A percentile compares a stretch with the other conserved stretches of the same genome.
Conservation (phyloP, 1,140 invertebrate genomes). For the Ips typographus region DNA sequence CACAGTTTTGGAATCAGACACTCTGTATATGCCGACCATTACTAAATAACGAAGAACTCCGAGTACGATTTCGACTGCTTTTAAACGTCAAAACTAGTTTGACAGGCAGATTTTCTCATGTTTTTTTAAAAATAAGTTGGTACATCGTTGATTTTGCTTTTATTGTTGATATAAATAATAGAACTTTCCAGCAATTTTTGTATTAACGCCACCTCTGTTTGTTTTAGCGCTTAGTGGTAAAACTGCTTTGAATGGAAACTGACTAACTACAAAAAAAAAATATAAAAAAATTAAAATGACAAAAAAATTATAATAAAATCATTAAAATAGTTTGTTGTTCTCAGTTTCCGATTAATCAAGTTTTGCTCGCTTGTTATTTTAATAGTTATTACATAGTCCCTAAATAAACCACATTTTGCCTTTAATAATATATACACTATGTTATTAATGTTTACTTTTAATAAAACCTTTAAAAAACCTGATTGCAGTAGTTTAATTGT, state of each 20-base stretch:
- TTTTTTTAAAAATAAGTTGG: conserved; percentile 22
- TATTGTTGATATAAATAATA: conserved; percentile 2
- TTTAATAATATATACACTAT: background rate
- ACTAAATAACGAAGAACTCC: conserved; percentile 47
- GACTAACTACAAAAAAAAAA: conserved; percentile 4
- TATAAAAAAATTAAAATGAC: conserved; percentile 4
- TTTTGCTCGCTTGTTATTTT: background rate
- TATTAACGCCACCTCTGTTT: conserved; percentile 11
- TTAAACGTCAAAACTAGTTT: background rate
- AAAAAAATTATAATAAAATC: background rate
- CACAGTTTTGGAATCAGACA: conserved; percentile 88
- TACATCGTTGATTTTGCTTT: conserved; percentile 24
- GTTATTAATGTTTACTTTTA: conserved; percentile 20
- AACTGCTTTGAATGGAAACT: conserved; percentile 16
- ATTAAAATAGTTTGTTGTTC: background rate
- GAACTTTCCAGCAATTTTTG: conserved; percentile 2
- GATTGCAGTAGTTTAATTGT: too few species aligned
- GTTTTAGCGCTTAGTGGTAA: conserved; percentile 6
- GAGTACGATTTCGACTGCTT: conserved; percentile 35
- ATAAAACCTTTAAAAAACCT: background rate
- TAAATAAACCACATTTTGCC: too few species aligned
- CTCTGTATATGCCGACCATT: conserved; percentile 74
- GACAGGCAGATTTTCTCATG: conserved; percentile 21
- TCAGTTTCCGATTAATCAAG: background rate
- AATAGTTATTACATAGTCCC: too few species aligned